Conservation (phyloP, 2,113 vertebrate species). For the Prunella himalayana region DNA sequence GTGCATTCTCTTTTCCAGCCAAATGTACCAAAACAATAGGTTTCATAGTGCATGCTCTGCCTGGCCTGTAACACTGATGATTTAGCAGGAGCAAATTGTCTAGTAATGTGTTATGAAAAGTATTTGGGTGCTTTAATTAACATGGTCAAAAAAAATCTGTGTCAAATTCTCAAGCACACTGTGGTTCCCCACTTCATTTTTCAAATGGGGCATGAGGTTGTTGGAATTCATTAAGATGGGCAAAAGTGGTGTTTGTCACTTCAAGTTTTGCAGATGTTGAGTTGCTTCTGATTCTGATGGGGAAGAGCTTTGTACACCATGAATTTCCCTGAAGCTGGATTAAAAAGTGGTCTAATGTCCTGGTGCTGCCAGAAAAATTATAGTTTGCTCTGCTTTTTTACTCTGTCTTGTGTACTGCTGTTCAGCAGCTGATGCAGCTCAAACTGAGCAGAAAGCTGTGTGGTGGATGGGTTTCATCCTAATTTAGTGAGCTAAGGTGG, state of each 20-base stretch:
- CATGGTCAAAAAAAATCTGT: not conserved
- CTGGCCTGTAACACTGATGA: not conserved
- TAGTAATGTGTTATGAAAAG: rapidly evolving
- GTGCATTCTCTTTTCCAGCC: not conserved
- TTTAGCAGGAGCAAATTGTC: not conserved
- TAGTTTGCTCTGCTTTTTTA: not conserved
- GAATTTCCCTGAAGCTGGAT: not conserved
- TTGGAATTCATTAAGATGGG: not conserved
- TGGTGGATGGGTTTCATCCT: not conserved
- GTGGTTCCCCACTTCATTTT: not conserved
- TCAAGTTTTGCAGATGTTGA: not conserved
- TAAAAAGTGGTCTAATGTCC: not conserved
- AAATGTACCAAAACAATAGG: not conserved
- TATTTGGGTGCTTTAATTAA: not conserved
- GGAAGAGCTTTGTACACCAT: not conserved
- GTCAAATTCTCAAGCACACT: not conserved
- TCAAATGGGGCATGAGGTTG: rapidly evolving
- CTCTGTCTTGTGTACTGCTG: not conserved
- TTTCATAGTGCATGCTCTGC: not conserved
- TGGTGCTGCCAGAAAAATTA: not conserved
- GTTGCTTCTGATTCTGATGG: not conserved
- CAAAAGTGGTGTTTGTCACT: not conserved
- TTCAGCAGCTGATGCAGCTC: not conserved
- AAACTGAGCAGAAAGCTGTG: not conserved
- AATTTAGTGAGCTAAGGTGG: not conserved